Evolutionary conservation across 2,113 vertebrate genomes (phyloP).

Genomic region (Globicephala melas): DNA sequence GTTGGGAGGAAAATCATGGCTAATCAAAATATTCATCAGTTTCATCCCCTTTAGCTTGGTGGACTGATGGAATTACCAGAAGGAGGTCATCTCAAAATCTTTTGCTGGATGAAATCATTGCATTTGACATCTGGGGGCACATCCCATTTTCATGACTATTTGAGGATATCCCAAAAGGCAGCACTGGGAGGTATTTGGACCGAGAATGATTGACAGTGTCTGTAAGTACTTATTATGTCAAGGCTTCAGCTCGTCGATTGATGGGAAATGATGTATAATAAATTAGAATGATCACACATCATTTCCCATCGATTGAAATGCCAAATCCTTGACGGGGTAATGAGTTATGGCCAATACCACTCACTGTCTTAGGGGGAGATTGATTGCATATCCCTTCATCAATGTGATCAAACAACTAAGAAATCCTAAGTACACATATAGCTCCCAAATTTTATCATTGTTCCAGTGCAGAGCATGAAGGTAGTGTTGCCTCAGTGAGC

Average conservation of each 20-base stretch:
- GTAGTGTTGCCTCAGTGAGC: constrained; percentile 56
- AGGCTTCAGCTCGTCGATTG: constrained; percentile 87
- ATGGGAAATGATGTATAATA: constrained; percentile 92
- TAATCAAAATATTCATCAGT: constrained; percentile 15
- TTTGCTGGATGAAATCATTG: constrained; percentile 55
- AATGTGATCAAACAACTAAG: constrained; percentile 86
- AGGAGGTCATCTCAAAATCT: constrained; percentile 58
- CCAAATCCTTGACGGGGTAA: constrained; percentile 90
- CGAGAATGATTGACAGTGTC: constrained; percentile 89
- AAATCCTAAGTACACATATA: constrained; percentile 80
- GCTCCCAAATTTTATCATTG: constrained; percentile 65
- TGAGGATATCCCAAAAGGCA: constrained; percentile 79
- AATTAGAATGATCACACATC: constrained; percentile 93
- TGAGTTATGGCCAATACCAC: constrained; percentile 90
- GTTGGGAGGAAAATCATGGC: background rate
- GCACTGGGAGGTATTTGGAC: constrained; percentile 82
- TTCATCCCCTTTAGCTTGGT: constrained; percentile 2
- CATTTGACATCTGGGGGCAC: constrained; percentile 57
- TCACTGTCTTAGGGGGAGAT: constrained; percentile 89
- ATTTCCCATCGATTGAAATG: constrained; percentile 92
- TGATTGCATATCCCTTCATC: constrained; percentile 86
- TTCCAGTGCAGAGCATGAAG: constrained; percentile 57
- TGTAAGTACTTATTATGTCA: constrained; percentile 90
- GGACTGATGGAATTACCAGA: background rate
- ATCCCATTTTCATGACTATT: constrained; percentile 79